phyloP scores from a whole-genome alignment of 2,888 invertebrate species.

The Agonopterix heracliana region DNA sequence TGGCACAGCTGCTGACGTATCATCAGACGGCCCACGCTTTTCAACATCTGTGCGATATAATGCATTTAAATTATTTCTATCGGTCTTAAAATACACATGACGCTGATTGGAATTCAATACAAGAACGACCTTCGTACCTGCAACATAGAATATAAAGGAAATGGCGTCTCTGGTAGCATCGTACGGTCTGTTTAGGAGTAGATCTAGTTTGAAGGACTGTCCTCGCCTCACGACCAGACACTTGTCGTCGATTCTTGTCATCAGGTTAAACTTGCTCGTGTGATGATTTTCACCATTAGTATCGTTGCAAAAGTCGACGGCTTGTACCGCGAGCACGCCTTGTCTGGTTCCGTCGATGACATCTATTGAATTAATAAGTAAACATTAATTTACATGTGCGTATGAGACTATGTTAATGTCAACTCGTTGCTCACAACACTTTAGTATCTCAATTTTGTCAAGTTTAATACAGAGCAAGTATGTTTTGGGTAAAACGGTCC shows the following conservation, averaged over 20 bases:
- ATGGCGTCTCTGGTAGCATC: constrained; percentile 85
- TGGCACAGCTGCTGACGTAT: constrained; percentile 85
- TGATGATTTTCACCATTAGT: constrained; percentile 86
- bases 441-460: too few relatives aligned
- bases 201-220: constrained; percentile 84
- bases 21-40: constrained; percentile 87
- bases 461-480: too few relatives aligned
- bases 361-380: constrained; percentile 40
- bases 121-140: constrained; percentile 60
- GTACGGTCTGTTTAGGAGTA: constrained; percentile 85
- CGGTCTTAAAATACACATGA: constrained; percentile 23
- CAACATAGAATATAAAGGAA: constrained; percentile 88
- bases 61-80: constrained; percentile 19
- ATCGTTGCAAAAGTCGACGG: constrained; percentile 83
- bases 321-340: constrained; percentile 81
- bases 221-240: constrained; percentile 89
- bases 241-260: constrained; percentile 76
- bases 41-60: constrained; percentile 76
- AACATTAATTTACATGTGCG: constrained; percentile 3
- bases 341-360: constrained; percentile 63
- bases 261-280: constrained; percentile 86
- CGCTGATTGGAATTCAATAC: constrained; percentile 2
- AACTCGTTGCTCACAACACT: too few relatives aligned
- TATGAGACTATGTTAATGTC: too few relatives aligned
- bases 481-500: too few relatives aligned